A percentile compares a stretch with the other conserved stretches of the same genome.
These are phyloP conservation scores for Pangasius djambal DNA, from an alignment of 2,797 vertebrate species.

Conservation along the genomic window DNA sequence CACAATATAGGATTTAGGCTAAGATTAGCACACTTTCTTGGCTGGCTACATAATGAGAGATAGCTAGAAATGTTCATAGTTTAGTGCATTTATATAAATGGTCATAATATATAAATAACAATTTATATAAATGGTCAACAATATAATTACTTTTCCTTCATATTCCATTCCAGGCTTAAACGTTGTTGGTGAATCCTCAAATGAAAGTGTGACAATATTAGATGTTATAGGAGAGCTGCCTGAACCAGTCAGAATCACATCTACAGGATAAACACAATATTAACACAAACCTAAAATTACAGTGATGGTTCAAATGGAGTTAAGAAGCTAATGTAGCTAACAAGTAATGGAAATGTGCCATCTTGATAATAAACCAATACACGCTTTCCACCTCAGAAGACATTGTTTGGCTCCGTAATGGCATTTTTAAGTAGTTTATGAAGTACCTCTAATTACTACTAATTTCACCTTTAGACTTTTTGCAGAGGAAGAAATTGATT, in stretches of 20 bases:
- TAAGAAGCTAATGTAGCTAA: background rate
- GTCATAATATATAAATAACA: too few species aligned
- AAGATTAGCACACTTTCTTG: background rate
- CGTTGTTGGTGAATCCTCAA: constrained; percentile 58
- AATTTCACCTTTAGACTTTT: background rate
- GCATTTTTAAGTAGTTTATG: background rate
- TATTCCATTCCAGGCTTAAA: constrained; percentile 69
- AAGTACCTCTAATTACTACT: too few species aligned
- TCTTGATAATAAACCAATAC: background rate
- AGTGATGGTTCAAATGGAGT: background rate
- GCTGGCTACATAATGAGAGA: background rate
- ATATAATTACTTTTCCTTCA: constrained; percentile 69
- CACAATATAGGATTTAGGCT: background rate
- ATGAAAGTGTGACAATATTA: constrained; percentile 56
- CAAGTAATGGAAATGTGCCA: background rate
- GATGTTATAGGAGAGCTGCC: constrained; percentile 45
- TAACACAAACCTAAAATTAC: background rate
- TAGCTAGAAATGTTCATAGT: background rate
- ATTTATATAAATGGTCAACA: background rate
- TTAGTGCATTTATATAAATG: background rate
- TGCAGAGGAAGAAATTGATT: background rate
- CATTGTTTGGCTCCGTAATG: background rate
- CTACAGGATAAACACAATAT: constrained; percentile 54
- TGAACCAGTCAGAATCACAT: constrained; percentile 61
- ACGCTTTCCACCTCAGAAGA: background rate